Conservation (phyloP, 2,797 vertebrate genomes). For the Staurois parvus region DNA sequence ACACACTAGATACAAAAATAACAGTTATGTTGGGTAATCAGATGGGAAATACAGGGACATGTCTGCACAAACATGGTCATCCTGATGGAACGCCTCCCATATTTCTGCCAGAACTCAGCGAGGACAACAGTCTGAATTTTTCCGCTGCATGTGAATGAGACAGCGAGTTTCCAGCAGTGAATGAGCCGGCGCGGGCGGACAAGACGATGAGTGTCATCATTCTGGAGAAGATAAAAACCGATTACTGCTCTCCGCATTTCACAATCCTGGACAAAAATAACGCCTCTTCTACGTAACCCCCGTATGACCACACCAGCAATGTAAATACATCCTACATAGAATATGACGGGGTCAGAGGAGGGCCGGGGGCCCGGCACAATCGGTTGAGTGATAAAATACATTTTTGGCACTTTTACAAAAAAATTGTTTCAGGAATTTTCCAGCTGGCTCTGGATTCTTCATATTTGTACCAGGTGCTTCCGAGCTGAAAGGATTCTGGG, state of each 20-base stretch:
- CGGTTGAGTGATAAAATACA: neutral
- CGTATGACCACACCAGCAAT: neutral
- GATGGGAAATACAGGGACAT: no score
- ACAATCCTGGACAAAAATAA: conserved; percentile 35
- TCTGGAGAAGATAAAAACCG: neutral
- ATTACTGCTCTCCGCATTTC: neutral
- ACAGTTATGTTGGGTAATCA: no score
- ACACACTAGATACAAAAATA: no score
- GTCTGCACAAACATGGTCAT: no score
- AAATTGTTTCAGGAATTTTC: neutral
- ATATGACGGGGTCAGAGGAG: neutral
- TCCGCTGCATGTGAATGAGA: neutral
- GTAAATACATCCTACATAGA: neutral
- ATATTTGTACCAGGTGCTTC: neutral
- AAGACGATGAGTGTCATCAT: neutral
- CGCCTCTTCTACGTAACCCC: neutral
- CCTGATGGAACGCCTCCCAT: no score
- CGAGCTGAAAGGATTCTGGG: neutral
- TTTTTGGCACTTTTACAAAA: neutral
- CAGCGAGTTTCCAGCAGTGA: neutral
- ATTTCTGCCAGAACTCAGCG: neutral
- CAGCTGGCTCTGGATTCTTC: neutral
- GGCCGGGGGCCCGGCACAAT: neutral
- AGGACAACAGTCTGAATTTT: neutral
- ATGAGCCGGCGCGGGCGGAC: neutral